Evolutionary conservation across 2,113 vertebrate species (phyloP), one percentile per base, ranked within the genome.

Genomic region (Xerus inauris): DNA sequence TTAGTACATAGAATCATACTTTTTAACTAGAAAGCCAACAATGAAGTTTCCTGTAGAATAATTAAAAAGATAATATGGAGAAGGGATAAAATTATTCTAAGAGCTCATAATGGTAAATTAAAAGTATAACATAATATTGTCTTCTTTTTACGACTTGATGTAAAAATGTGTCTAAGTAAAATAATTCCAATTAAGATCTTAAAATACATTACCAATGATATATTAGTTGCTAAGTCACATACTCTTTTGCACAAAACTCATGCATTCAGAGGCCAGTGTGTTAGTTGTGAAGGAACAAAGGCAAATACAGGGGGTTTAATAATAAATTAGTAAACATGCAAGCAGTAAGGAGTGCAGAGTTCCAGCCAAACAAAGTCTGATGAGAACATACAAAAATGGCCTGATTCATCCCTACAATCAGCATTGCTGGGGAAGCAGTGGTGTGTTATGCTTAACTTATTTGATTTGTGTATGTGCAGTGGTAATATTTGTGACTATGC

Each of bases 291-390:
- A 97, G 95, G 92, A 98, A 98, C 98, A 97, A 98, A 98, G 97
- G 98, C 98, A 98, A 98, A 98, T 98, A 98, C 94, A 96, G 59
- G 97, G 97, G 89, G 97, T 98, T 97, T 98, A 97, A 96, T 96
- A 98, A 97, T 92, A 97, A 97, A 98, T 98, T 98, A 98, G 98
- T 98, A 97, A 88, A 97, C 98, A 99, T 99, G 98, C 99, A 99
- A 99, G 98, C 98, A 97, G 96, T 98, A 98, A 98, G 98, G 97
- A 98, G 98, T 98, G 98, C 98, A 98, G 97, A 98, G 98, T 98
- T 98, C 97, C 98, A 99, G 98, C 98, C 98, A 98, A 98, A 98
- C 98, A 98, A 98, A 98, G 92, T 98, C 98, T 98, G 98, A 98
- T 98, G 98, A 98, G 97, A 98, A 98, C 98, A 98, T 97, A 98